Base-by-base conservation (phyloP, 2,888 invertebrate genomes). In the Caenorhabditis sp. region DNA sequence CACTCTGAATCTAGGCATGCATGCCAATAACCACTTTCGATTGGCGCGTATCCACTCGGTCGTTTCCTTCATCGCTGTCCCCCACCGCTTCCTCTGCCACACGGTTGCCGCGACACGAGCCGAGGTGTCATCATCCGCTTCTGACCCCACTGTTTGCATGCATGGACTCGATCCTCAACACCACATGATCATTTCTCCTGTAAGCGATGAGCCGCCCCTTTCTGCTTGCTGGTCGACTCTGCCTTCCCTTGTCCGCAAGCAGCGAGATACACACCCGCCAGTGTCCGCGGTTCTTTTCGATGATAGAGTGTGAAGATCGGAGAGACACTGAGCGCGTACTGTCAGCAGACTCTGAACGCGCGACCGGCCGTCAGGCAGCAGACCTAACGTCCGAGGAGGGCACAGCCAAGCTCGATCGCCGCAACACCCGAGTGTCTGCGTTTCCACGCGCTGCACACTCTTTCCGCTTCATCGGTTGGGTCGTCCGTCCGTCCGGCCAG, bases 271-370 rank as follows among this genome's bases (percentile, higher is more conserved):
- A 18, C n/a, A n/a, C n/a, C 20, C 32, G 32, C 18, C 35, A 35
- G n/a, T 15, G 35, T 35, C 32, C 56, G 56, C 56, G 18, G 35
- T 26, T 55, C 26, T 55, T 24, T 11, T 55, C 13, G 26, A 22
- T 1, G 35, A 67, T 35, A 76, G 40, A 55, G 40, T 26, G 32
- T 11, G 32, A 11, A 65, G 40, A 67, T 61, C 22, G 1, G 22
- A 4, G 76, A 76, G 61, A 55, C 76, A 67, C 51, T 67, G 76
- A 53, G 32, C 76, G 76, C 76, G 76, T 76, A 76, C 76, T 76
- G 76, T 76, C 76, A 58, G 56, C 50, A 58, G 47, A 55, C 56
- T 58, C 67, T 74, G 58, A 64, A 64, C 62, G 64, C 70, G 35
- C 24, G 56, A 26, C 50, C 74, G 74, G 44, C 24, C 72, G 51